phyloP scores from a whole-genome alignment of 2,113 vertebrate genomes.

The Crotophaga sulcirostris region DNA sequence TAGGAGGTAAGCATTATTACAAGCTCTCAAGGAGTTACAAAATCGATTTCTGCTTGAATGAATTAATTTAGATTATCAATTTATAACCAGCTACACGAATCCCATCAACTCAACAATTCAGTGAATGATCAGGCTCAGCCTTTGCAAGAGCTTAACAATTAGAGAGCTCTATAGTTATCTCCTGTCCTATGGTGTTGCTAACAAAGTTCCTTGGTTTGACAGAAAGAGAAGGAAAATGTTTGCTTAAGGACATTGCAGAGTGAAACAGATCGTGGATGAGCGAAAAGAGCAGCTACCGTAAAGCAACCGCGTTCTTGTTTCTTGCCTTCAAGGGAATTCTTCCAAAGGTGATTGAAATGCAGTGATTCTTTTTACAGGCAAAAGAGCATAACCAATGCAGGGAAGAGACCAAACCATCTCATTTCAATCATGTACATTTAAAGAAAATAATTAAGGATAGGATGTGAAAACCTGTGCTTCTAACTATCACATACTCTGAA shows the following conservation, averaged over 20 bases:
- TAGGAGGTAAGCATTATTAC: constrained; percentile 83
- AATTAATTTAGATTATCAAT: constrained; percentile 91
- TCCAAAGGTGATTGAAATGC: not conserved
- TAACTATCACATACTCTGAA: not conserved
- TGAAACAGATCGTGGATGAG: not conserved
- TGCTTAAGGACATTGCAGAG: constrained; percentile 12
- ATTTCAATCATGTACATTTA: not conserved
- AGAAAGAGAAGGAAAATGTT: constrained; percentile 39
- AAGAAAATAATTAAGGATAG: not conserved
- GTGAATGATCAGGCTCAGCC: constrained; percentile 77
- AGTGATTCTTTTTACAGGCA: not conserved
- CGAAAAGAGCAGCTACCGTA: not conserved
- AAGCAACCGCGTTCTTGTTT: not conserved
- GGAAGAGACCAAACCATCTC: not conserved
- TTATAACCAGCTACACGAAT: constrained; percentile 84
- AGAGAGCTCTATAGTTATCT: constrained; percentile 46
- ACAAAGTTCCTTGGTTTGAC: constrained; percentile 18
- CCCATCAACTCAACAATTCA: constrained; percentile 82
- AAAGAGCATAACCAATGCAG: not conserved
- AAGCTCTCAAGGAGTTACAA: constrained; percentile 82
- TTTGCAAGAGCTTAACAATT: constrained; percentile 68
- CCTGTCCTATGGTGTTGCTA: not conserved
- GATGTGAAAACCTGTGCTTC: not conserved
- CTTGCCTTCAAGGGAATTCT: not conserved
- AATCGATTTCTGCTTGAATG: constrained; percentile 86